Percentiles rank a stretch among this genome's conserved stretches.
Evolutionary conservation across 2,888 invertebrate species (phyloP).

Genomic region (Xestia xanthographa): DNA sequence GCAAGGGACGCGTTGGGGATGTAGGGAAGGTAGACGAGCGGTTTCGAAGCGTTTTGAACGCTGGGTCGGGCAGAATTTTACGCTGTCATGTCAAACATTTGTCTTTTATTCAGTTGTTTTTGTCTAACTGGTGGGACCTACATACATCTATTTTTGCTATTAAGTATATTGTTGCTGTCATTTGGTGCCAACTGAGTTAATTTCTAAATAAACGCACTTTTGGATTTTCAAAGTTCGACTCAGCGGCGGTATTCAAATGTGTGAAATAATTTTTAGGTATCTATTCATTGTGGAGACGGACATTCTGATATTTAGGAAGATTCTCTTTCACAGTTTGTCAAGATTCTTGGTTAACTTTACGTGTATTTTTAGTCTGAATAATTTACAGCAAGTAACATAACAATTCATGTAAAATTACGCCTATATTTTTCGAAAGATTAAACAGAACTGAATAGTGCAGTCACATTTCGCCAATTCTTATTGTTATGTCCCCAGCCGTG

Average conservation of each 20-base stretch:
- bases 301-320: not conserved
- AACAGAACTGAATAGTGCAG: not conserved
- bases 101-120: too few species aligned
- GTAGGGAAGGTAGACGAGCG: slow-evolving; percentile 71
- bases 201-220: not conserved
- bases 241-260: not conserved
- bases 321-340: not conserved
- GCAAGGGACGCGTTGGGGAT: slow-evolving; percentile 73
- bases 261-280: not conserved
- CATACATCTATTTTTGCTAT: not conserved
- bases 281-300: not conserved
- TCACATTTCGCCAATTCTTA: not conserved
- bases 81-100: not conserved
- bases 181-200: too few species aligned
- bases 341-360: not conserved
- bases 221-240: not conserved
- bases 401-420: too few species aligned
- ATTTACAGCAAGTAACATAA: too few species aligned
- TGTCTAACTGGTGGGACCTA: too few species aligned
- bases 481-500: too few species aligned
- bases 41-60: slow-evolving; percentile 23
- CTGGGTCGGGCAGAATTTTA: not conserved
- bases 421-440: not conserved
- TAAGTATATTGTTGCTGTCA: too few species aligned
- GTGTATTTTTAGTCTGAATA: not conserved